phyloP scores from a whole-genome alignment of 1,140 invertebrate genomes.

The Penaeus vannamei region DNA sequence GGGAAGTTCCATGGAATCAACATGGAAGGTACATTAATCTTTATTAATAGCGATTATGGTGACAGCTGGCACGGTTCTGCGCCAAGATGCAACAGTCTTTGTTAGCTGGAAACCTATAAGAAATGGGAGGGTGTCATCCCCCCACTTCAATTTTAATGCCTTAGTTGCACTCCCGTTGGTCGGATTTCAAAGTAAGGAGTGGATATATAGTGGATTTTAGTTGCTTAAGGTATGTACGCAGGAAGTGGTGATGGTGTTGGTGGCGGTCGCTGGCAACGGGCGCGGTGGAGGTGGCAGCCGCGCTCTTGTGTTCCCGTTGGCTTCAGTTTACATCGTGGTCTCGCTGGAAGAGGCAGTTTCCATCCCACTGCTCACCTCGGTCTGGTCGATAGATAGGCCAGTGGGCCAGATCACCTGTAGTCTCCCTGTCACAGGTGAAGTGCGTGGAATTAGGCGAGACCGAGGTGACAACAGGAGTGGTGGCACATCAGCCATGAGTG shows the following conservation, averaged over 20 bases:
- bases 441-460: constrained; percentile 6
- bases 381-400: constrained; percentile 45
- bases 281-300: background rate
- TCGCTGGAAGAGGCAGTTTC: constrained; percentile 11
- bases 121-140: background rate
- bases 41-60: constrained; percentile 56
- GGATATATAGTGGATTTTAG: constrained; percentile 18
- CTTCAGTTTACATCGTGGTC: constrained; percentile 45
- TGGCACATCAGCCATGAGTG: constrained; percentile 52
- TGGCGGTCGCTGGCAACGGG: constrained; percentile 42
- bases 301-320: constrained; percentile 4
- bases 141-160: constrained; percentile 23
- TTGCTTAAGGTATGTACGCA: constrained; percentile 47
- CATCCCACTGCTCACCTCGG: constrained; percentile 31
- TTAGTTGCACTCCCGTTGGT: background rate
- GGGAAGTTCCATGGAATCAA: constrained; percentile 41
- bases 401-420: constrained; percentile 45
- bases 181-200: background rate
- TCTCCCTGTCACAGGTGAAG: constrained; percentile 43
- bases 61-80: constrained; percentile 55
- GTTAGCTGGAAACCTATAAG: constrained; percentile 20
- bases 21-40: constrained; percentile 49
- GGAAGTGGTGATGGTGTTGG: constrained; percentile 2
- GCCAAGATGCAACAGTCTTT: constrained; percentile 62
- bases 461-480: constrained; percentile 4